Evolutionary conservation across 2,113 vertebrate species (phyloP).

Genomic region (Oryzias curvinotus): DNA sequence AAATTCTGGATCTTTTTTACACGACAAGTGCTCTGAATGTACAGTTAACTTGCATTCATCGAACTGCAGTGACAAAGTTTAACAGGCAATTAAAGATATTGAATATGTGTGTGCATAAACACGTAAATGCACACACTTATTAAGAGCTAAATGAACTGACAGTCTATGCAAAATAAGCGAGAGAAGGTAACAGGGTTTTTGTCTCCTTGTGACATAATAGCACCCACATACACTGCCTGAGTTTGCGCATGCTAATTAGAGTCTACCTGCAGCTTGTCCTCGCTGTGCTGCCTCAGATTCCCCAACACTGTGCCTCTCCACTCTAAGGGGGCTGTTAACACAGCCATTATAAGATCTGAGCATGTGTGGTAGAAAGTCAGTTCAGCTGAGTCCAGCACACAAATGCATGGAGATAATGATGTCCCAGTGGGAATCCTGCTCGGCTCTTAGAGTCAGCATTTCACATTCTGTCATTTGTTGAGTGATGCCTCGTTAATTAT

Average conservation of each 20-base stretch:
- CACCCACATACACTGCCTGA: conserved; percentile 6
- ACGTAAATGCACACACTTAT: conserved; percentile 1
- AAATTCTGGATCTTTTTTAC: no score
- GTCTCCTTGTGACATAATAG: conserved; percentile 14
- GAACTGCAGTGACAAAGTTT: background rate
- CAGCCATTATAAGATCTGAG: conserved; percentile 34
- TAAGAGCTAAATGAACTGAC: conserved; percentile 6
- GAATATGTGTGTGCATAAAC: background rate
- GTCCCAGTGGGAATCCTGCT: conserved; percentile 16
- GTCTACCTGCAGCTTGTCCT: conserved; percentile 29
- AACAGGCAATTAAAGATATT: no score
- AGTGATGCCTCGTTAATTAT: background rate
- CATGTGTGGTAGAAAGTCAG: conserved; percentile 1
- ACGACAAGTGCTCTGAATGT: background rate
- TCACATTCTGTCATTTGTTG: conserved; percentile 11
- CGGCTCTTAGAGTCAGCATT: conserved; percentile 22
- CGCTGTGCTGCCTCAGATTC: conserved; percentile 17
- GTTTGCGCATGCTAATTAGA: conserved; percentile 40
- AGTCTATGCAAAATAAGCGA: conserved; percentile 10
- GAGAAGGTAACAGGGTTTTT: conserved; percentile 16
- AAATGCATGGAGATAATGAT: conserved; percentile 42
- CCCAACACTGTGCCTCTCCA: conserved; percentile 6
- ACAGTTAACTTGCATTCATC: background rate
- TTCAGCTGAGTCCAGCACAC: conserved; percentile 23
- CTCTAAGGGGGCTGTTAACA: conserved; percentile 28